Evolutionary conservation across 2,113 vertebrate genomes (phyloP).

Genomic region (Irena cyanogastra): DNA sequence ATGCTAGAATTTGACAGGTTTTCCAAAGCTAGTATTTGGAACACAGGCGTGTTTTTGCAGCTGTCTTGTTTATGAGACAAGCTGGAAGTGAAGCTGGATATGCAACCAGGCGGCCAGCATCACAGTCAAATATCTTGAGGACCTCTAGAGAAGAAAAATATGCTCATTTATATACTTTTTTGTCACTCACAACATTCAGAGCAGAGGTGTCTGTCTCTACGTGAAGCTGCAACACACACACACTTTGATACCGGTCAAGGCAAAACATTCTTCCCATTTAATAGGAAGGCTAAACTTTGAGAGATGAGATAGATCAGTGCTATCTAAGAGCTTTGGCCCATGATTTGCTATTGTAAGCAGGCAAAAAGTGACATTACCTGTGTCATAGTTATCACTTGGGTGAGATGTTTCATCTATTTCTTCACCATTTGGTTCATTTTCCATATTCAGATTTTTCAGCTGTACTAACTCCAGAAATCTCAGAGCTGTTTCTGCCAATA

Average conservation of each 20-base stretch:
- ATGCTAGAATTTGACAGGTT: background rate
- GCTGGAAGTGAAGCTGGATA: background rate
- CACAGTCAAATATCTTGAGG: background rate
- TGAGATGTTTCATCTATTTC: constrained; percentile 87
- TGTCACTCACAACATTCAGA: background rate
- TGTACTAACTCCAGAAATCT: constrained; percentile 96
- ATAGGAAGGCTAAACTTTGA: background rate
- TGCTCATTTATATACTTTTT: background rate
- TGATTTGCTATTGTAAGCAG: background rate
- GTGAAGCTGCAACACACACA: background rate
- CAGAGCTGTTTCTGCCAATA: constrained; percentile 94
- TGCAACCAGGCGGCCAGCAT: background rate
- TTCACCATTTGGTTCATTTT: constrained; percentile 87
- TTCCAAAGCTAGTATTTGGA: background rate
- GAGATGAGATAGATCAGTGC: background rate
- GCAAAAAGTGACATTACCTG: constrained; percentile 73
- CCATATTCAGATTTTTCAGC: constrained; percentile 90
- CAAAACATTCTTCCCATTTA: background rate
- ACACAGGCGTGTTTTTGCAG: background rate
- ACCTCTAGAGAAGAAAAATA: background rate
- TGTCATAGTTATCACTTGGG: constrained; percentile 94
- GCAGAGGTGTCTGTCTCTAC: background rate
- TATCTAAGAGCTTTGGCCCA: background rate
- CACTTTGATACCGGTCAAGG: background rate
- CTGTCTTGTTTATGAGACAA: background rate